Base-by-base conservation (phyloP, 2,888 invertebrate genomes). In the Cyrtodaria siliqua region DNA sequence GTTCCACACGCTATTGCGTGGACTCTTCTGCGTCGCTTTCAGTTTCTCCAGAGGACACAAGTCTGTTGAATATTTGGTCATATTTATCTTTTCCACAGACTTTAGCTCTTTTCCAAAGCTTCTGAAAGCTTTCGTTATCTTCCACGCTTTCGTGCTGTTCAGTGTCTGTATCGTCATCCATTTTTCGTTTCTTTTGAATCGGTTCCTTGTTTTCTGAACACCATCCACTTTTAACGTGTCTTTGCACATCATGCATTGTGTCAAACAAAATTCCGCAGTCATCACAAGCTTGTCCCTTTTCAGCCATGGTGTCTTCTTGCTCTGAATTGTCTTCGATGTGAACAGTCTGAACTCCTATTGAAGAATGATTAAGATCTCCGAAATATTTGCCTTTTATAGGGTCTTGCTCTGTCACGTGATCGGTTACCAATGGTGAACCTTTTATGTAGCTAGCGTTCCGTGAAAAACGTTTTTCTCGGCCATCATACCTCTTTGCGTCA, bases 221-320 rank as follows among this genome's bases (percentile, higher is more conserved):
- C 55, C 56, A 56, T 1, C 64, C 67, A n/a, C 67, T 26, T 56
- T 67, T 67, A 3, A 57, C 50, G 50, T 67, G 67, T 40, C 67
- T 67, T 33, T 67, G 67, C 8, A 56, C 57, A 29, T 57, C 50
- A 33, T 57, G 57, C 16, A 38, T 27, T 12, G 57, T 16, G 53
- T 64, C 53, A 64, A 64, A 64, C 16, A 64, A 55, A 9, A 24
- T 23, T 8, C 64, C 53, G 24, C 59, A 49, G 44, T 66, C 56
- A 27, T 66, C 56, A 44, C 56, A 56, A 26, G 26, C 47, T 9
- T 56, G 40, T 38, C 53, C 23, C 52, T 63, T 67, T 40, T 40
- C 44, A 20, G 27, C 40, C 59, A 63, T 71, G 9, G 26, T 55
- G 14, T 38, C 50, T 67, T 67, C 67, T 27, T 18, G 24, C 40